Conservation (phyloP, 2,888 invertebrate genomes). For the Lasioglossum malachurum region DNA sequence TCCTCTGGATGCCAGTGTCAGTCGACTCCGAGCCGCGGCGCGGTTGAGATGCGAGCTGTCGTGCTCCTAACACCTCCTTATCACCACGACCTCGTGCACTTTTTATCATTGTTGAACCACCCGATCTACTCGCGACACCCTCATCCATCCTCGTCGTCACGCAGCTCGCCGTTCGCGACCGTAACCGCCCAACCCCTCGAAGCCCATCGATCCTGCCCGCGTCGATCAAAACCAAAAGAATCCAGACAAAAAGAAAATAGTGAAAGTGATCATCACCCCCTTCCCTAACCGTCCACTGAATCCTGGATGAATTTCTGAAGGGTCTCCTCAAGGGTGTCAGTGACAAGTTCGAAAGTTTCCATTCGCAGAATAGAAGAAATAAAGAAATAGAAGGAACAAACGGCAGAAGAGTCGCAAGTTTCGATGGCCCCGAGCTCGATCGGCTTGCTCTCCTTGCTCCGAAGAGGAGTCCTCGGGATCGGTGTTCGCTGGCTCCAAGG, state of each 20-base stretch:
- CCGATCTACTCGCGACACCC: neutral
- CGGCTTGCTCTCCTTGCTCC: slow-evolving; percentile 26
- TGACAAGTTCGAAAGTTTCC: neutral
- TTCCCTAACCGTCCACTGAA: neutral
- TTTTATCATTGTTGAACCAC: slow-evolving; percentile 20
- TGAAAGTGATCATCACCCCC: neutral
- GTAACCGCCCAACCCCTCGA: neutral
- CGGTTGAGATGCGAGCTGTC: slow-evolving; percentile 73
- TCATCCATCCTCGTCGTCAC: neutral
- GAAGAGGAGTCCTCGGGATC: slow-evolving; percentile 18
- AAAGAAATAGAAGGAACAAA: neutral
- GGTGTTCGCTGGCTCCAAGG: slow-evolving; percentile 58
- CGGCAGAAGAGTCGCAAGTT: neutral
- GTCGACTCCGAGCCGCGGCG: slow-evolving; percentile 81
- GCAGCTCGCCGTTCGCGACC: neutral
- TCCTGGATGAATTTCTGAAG: slow-evolving; percentile 14
- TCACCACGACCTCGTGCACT: slow-evolving; percentile 58
- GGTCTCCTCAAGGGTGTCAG: slow-evolving; percentile 61
- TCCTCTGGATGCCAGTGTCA: slow-evolving; percentile 77
- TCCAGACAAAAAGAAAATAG: neutral
- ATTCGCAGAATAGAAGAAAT: neutral
- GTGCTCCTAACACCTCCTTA: slow-evolving; percentile 43
- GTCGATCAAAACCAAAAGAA: neutral
- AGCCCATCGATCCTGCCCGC: neutral
- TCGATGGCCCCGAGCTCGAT: slow-evolving; percentile 54